A percentile compares a stretch with the other conserved stretches of the same genome.
These are phyloP conservation scores for Callopanchax toddi DNA, from an alignment of 2,113 vertebrate genomes.

Conservation along the genomic window DNA sequence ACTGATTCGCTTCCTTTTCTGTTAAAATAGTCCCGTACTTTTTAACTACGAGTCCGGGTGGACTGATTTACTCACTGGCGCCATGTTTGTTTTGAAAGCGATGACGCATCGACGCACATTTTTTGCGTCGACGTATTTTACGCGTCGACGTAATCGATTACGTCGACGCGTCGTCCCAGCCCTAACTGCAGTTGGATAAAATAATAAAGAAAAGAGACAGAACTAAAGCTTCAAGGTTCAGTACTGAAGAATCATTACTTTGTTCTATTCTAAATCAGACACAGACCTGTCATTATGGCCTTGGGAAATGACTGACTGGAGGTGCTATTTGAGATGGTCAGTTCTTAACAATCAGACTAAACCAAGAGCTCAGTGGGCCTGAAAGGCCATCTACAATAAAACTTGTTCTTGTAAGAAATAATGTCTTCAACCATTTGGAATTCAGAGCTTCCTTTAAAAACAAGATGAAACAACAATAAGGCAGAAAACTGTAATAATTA, in stretches of 20 bases:
- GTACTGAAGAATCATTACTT: constrained; percentile 42
- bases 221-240: constrained; percentile 27
- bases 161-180: too few relatives aligned
- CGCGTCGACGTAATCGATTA: too few relatives aligned
- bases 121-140: too few relatives aligned
- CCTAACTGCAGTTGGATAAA: constrained; percentile 8
- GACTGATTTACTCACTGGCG: too few relatives aligned
- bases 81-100: too few relatives aligned
- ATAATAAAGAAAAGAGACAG: neutral
- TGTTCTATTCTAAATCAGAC: constrained; percentile 50
- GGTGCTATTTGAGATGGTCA: constrained; percentile 36
- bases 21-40: too few relatives aligned
- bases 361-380: constrained; percentile 24
- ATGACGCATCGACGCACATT: too few relatives aligned
- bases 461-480: too few relatives aligned
- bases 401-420: constrained; percentile 47
- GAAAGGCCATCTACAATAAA: constrained; percentile 35
- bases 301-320: constrained; percentile 49
- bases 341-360: constrained; percentile 27
- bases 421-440: constrained; percentile 30
- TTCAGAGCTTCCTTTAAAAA: too few relatives aligned
- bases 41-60: too few relatives aligned
- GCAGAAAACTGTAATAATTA: too few relatives aligned
- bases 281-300: constrained; percentile 57
- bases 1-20: too few relatives aligned